A percentile compares a stretch with the other conserved stretches of the same genome.
Conservation (phyloP, 2,797 vertebrate genomes). For the Anguilla megastoma region DNA sequence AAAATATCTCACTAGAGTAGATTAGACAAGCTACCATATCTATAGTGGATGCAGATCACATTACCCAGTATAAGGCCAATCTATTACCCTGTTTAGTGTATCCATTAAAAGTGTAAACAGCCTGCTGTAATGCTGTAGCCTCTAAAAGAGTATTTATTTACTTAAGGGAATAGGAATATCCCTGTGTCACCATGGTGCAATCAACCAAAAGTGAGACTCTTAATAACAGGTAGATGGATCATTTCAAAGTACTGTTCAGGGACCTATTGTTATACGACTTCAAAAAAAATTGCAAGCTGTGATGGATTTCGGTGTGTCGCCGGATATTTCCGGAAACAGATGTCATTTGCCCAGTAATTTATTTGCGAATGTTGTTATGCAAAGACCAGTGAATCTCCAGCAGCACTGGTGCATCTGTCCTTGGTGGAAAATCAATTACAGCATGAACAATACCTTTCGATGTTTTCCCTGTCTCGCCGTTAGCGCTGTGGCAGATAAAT, state of each 20-base stretch:
- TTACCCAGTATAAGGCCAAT: not conserved
- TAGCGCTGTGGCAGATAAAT: not conserved
- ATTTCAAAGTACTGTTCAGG: not conserved
- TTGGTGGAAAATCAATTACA: constrained; percentile 6
- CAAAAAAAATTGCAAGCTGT: not conserved
- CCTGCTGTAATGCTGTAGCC: not conserved
- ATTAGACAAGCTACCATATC: not conserved
- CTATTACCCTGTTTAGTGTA: not conserved
- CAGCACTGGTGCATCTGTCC: not conserved
- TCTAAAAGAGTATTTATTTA: not conserved
- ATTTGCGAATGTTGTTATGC: constrained; percentile 18
- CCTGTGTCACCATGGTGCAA: not conserved
- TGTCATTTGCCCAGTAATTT: constrained; percentile 21
- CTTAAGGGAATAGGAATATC: not conserved
- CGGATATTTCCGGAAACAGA: constrained; percentile 12
- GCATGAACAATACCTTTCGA: constrained; percentile 8
- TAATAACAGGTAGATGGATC: constrained; percentile 13
- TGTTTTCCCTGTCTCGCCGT: not conserved
- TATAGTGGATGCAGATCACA: not conserved
- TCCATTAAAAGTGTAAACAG: not conserved
- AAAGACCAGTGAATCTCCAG: constrained; percentile 22
- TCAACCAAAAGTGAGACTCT: constrained; percentile 8
- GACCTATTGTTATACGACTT: not conserved
- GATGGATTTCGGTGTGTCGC: constrained; percentile 2
- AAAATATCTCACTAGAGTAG: not conserved